Conservation (phyloP, 2,113 vertebrate species). For the Petrocephalus microphthalmus region DNA sequence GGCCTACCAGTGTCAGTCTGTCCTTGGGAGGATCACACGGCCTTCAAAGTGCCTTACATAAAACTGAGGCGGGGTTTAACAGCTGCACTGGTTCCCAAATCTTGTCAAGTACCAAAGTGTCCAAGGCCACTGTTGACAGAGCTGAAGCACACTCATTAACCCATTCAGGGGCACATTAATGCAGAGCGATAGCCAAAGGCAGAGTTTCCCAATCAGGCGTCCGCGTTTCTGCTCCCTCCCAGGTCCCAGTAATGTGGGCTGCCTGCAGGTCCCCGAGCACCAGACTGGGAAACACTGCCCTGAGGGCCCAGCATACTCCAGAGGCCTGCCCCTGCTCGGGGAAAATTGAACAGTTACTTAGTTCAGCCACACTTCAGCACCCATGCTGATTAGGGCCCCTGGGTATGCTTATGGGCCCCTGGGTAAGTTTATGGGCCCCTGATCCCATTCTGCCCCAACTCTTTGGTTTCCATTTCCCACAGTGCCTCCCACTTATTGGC, state of each 20-base stretch:
- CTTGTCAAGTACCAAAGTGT: background rate
- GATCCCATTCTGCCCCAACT: background rate
- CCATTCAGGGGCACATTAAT: background rate
- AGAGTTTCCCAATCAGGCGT: background rate
- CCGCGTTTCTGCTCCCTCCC: background rate
- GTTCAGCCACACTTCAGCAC: background rate
- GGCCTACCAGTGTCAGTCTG: background rate
- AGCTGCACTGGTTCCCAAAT: background rate
- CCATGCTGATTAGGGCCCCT: background rate
- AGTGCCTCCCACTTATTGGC: background rate
- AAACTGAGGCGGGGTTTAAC: background rate
- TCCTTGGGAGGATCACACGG: background rate
- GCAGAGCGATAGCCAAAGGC: background rate
- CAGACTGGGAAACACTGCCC: background rate
- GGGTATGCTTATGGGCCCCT: background rate
- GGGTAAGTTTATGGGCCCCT: background rate
- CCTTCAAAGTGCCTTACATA: background rate
- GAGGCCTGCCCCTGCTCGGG: background rate
- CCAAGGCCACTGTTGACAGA: background rate
- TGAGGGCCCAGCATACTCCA: background rate
- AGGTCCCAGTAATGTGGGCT: background rate
- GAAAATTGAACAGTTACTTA: background rate
- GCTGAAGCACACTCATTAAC: background rate
- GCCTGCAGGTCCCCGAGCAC: background rate
- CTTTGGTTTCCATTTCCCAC: background rate